Base-by-base conservation (phyloP, 2,797 vertebrate genomes). In the Gambusia yucatana region DNA sequence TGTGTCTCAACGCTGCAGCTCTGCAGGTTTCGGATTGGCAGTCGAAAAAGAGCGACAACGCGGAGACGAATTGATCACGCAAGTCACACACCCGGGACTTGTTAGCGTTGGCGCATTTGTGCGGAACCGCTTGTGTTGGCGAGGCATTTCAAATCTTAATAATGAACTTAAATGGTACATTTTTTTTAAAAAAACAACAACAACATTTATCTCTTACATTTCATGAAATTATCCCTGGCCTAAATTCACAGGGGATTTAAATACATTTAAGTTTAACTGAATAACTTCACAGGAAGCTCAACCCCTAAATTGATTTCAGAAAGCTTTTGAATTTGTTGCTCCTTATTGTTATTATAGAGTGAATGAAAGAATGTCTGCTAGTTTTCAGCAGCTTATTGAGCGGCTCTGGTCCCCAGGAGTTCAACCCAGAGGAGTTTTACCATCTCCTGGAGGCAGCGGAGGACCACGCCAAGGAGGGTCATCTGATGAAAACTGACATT, bases 391-490 rank as follows among this genome's bases (percentile, higher is more conserved):
- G 69, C 3, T 17, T 9, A 25, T 13, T 11, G 30, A 28, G 2
- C 30, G 75, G 59, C 16, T 80, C 13, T 84, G 39, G 1, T 77
- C 77, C 81, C 1, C 90, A 98, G 98, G 97, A 98, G 92, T 98
- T 98, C 84, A 98, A 98, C 81, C 97, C 97, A 0, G 97, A 97
- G 77, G 97, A 98, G 89, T 98, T 98, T 87, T 98, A 98, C 90
- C 97, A 98, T 82, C 94, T 98, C 82, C 92, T 98, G 92, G 96
- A 98, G 80, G 98, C 97, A 0, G 98, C 97, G 0, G 98, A 98
- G 89, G 98, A 97, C 78, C 97, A 98, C 0, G 98, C 97, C 72
- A 98, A 98, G 87, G 97, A 97, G 87, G 97, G 97, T 9, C 97
- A 97, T 79, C 91, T 97, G 22, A 96, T 98, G 92, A 98, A 98